Evolutionary conservation across 2,797 vertebrate genomes (phyloP).

Genomic region (Tympanoctomys barrerae): DNA sequence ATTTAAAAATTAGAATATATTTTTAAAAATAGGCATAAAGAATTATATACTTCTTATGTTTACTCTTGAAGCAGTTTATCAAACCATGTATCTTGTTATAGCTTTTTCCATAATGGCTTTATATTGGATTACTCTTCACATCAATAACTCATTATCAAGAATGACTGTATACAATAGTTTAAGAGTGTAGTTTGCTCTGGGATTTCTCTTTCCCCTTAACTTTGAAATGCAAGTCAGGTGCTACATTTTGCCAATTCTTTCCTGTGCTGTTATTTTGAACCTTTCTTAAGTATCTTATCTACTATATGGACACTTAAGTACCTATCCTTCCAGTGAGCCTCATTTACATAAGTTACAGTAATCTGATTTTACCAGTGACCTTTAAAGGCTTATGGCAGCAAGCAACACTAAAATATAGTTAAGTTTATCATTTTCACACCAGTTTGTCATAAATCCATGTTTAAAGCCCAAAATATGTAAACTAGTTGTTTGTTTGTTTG

Average conservation of each 20-base stretch:
- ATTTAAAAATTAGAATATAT: too few species aligned
- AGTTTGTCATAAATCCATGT: not conserved
- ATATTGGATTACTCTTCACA: constrained; percentile 24
- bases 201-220: constrained; percentile 39
- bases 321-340: not conserved
- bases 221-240: constrained; percentile 16
- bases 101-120: not conserved
- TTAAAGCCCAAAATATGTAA: constrained; percentile 29
- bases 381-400: not conserved
- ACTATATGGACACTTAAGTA: not conserved
- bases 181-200: not conserved
- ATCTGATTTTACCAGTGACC: constrained; percentile 35
- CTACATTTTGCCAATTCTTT: not conserved
- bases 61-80: constrained; percentile 11
- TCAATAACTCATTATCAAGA: not conserved
- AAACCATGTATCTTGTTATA: not conserved
- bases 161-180: constrained; percentile 26
- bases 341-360: constrained; percentile 5
- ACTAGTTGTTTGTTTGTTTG: not conserved
- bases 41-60: too few species aligned
- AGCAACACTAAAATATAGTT: not conserved
- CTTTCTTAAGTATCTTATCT: not conserved
- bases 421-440: constrained; percentile 32
- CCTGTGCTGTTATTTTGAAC: constrained; percentile 39
- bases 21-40: too few species aligned